Conservation (phyloP, 2,797 vertebrate species). For the Poecilia velifera region DNA sequence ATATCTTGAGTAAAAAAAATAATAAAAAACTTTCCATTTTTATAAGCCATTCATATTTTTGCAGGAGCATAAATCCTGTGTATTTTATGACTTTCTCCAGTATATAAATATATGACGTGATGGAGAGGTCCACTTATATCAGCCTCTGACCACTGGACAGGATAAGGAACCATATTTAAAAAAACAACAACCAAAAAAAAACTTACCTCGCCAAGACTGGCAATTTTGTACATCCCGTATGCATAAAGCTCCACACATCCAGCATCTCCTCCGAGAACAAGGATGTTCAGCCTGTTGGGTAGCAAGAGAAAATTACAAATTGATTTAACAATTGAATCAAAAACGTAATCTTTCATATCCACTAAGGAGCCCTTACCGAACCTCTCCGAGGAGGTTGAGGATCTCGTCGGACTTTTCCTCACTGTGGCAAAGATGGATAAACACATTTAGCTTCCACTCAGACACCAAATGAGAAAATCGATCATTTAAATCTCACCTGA, state of each 20-base stretch:
- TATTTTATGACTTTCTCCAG: not conserved
- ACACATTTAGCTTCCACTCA: not conserved
- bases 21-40: not conserved
- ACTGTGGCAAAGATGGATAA: constrained; percentile 77
- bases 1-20: not conserved
- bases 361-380: constrained; percentile 83
- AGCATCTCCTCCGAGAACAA: constrained; percentile 90
- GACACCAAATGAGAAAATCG: not conserved
- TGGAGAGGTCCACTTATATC: not conserved
- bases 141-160: not conserved
- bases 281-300: constrained; percentile 87
- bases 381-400: constrained; percentile 95
- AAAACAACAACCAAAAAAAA: too few species aligned
- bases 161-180: not conserved
- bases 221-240: constrained; percentile 98
- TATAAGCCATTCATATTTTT: not conserved
- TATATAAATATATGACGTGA: not conserved
- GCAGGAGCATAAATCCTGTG: not conserved
- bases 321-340: not conserved
- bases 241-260: constrained; percentile 96
- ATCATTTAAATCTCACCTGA: constrained; percentile 84
- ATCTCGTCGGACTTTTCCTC: constrained; percentile 99
- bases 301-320: not conserved
- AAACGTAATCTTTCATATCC: not conserved
- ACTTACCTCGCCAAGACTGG: constrained; percentile 86